phyloP scores from a whole-genome alignment of 2,797 vertebrate species.

The Crocidura indochinensis region DNA sequence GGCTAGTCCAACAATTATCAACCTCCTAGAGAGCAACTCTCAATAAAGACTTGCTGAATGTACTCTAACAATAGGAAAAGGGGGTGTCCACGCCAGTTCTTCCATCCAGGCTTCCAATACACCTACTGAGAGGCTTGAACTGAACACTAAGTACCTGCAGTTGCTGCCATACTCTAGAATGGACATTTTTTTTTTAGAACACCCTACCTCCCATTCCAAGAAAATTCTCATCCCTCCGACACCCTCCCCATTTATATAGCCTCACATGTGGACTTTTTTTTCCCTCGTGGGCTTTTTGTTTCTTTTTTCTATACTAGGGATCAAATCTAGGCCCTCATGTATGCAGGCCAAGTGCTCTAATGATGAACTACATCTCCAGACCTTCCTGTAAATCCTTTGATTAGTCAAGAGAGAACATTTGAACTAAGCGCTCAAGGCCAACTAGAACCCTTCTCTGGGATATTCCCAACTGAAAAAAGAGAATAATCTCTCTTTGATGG shows the following conservation, averaged over 20 bases:
- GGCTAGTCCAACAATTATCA: constrained; percentile 49
- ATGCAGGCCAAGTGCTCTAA: too few relatives aligned
- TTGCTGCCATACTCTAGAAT: neutral
- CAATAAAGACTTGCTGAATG: constrained; percentile 11
- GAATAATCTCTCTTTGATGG: neutral
- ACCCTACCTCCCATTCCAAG: neutral
- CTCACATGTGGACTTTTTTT: neutral
- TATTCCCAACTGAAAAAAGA: constrained; percentile 45
- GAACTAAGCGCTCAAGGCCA: neutral
- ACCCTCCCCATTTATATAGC: neutral
- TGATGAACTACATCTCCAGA: too few relatives aligned
- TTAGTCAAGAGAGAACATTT: constrained; percentile 5
- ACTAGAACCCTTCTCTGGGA: neutral
- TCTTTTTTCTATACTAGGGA: too few relatives aligned
- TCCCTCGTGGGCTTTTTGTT: neutral
- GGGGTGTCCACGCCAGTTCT: neutral
- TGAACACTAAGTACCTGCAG: neutral
- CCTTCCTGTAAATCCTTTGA: neutral
- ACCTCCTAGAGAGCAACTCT: constrained; percentile 1
- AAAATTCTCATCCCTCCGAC: neutral
- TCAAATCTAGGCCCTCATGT: too few relatives aligned
- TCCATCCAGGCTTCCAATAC: constrained; percentile 49
- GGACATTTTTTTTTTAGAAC: neutral
- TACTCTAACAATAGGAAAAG: constrained; percentile 57
- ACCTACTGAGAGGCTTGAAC: neutral